Conservation (phyloP, 2,113 vertebrate genomes). For the Dromas ardeola region DNA sequence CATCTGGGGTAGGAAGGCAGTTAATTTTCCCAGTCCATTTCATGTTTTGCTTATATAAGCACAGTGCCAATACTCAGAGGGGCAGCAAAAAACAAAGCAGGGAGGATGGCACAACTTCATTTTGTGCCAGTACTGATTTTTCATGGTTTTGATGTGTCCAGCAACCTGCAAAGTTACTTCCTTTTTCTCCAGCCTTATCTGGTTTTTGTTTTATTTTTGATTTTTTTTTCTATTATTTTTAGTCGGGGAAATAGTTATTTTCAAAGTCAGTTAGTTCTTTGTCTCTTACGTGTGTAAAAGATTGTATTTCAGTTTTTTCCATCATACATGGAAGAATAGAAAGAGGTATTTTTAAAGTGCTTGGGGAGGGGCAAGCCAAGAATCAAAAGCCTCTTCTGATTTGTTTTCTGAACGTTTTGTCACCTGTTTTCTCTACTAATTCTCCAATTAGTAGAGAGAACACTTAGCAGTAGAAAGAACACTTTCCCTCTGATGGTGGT, state of each 20-base stretch:
- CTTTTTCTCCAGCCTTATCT: background rate
- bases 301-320: background rate
- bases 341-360: accelerated
- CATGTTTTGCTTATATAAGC: background rate
- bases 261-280: background rate
- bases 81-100: background rate
- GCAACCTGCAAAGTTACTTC: background rate
- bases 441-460: no score
- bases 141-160: background rate
- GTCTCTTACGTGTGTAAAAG: background rate
- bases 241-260: background rate
- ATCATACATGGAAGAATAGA: background rate
- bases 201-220: background rate
- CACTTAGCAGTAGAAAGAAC: background rate
- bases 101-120: background rate
- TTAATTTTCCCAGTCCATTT: background rate
- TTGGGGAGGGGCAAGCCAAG: background rate
- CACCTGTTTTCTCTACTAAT: background rate
- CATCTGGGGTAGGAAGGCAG: background rate
- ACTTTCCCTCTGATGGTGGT: background rate
- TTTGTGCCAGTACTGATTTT: background rate
- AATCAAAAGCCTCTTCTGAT: background rate
- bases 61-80: background rate
- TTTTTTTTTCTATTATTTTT: background rate
- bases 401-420: background rate